Evolutionary conservation across 1,140 invertebrate genomes (phyloP).

Genomic region (Neoseiulus cucumeris): DNA sequence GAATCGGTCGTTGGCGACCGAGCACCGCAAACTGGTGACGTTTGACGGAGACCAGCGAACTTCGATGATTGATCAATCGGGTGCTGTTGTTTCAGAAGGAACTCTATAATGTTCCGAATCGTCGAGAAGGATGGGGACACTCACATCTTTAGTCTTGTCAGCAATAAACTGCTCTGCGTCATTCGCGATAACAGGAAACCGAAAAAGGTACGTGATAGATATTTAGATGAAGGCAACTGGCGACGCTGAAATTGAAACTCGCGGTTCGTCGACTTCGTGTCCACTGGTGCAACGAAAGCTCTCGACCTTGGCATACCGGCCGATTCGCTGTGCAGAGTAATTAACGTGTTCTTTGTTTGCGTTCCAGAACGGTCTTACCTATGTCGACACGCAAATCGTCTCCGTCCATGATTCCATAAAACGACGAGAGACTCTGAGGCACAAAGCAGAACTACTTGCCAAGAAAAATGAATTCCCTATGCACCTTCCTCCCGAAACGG

Average conservation of each 20-base stretch:
- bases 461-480: background rate
- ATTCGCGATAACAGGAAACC: background rate
- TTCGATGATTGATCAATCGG: too few species aligned
- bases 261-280: too few species aligned
- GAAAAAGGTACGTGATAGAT: background rate
- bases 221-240: too few species aligned
- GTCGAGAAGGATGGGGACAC: background rate
- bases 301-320: too few species aligned
- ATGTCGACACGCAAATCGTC: background rate
- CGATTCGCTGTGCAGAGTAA: background rate
- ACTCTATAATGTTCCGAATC: slow-evolving; percentile 1
- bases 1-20: too few species aligned
- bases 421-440: background rate
- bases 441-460: background rate
- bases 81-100: too few species aligned
- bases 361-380: background rate
- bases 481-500: background rate
- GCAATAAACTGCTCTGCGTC: slow-evolving; percentile 3
- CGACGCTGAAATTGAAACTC: too few species aligned
- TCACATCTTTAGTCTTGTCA: background rate
- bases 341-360: background rate
- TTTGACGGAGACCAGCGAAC: too few species aligned
- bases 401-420: background rate
- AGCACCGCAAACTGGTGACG: too few species aligned
- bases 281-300: too few species aligned